phyloP scores from a whole-genome alignment of 2,113 vertebrate genomes.

The Strix uralensis region DNA sequence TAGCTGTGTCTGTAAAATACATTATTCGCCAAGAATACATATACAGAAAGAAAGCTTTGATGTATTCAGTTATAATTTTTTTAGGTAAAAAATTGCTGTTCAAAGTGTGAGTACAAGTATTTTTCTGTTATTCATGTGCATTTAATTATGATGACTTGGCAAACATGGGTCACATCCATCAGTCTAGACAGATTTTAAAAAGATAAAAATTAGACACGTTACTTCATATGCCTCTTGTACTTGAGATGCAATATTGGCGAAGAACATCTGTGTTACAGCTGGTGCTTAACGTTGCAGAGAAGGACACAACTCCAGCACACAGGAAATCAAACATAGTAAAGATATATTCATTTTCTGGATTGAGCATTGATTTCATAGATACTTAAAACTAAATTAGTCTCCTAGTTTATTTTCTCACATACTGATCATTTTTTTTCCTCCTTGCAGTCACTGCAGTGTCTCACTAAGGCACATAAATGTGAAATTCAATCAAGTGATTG shows the following conservation, averaged over 20 bases:
- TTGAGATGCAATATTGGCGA: not conserved
- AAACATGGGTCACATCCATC: slow-evolving; percentile 65
- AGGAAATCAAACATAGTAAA: slow-evolving; percentile 12
- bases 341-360: not conserved
- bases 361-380: not conserved
- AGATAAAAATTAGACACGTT: slow-evolving; percentile 52
- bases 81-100: slow-evolving; percentile 4
- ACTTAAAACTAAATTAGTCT: not conserved
- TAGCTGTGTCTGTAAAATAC: not conserved
- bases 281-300: not conserved
- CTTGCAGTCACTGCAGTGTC: slow-evolving; percentile 87
- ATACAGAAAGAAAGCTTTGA: not conserved
- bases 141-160: slow-evolving; percentile 46
- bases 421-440: not conserved
- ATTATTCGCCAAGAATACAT: not conserved
- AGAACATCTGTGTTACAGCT: slow-evolving; percentile 71
- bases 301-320: not conserved
- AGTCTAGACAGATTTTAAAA: slow-evolving; percentile 68
- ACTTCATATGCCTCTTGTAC: slow-evolving; percentile 40
- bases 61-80: not conserved
- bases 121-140: slow-evolving; percentile 37
- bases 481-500: slow-evolving; percentile 84
- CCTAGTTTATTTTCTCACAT: not conserved
- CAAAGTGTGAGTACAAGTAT: slow-evolving; percentile 15
- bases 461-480: slow-evolving; percentile 91